These are phyloP conservation scores for Egretta garzetta DNA, from an alignment of 2,113 vertebrate species.

Conservation along the genomic window DNA sequence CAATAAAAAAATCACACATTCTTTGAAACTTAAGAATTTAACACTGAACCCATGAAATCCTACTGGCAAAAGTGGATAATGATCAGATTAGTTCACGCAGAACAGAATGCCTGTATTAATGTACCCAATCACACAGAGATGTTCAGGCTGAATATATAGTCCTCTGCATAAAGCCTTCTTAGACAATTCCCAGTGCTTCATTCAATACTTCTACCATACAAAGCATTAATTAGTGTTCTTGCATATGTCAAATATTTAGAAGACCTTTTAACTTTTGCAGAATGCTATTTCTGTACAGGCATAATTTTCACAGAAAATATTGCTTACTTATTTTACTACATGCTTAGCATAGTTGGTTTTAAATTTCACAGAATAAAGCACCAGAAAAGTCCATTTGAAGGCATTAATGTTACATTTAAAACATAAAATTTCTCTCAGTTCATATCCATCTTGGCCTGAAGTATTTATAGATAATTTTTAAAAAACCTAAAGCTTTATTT, in stretches of 20 bases:
- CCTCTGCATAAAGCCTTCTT: neutral
- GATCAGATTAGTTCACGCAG: neutral
- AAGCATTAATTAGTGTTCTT: neutral
- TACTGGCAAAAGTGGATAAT: neutral
- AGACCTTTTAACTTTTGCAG: neutral
- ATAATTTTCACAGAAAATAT: neutral
- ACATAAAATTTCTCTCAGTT: conserved; percentile 11
- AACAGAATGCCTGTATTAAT: neutral
- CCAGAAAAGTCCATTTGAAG: conserved; percentile 27
- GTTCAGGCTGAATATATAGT: neutral
- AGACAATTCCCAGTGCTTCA: neutral
- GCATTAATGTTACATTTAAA: neutral
- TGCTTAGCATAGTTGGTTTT: neutral
- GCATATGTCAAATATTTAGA: neutral
- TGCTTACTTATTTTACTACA: conserved; percentile 19
- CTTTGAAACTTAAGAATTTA: neutral
- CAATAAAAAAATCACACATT: neutral
- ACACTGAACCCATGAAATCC: neutral
- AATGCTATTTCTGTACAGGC: neutral
- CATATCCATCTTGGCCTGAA: neutral
- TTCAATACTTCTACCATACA: neutral
- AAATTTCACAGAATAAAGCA: neutral
- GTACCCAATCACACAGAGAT: neutral
- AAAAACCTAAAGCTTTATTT: neutral
- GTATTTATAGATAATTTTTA: neutral